Evolutionary conservation across 2,888 invertebrate genomes (phyloP), one percentile per base, ranked within the genome.

Genomic region (Thereva unica): DNA sequence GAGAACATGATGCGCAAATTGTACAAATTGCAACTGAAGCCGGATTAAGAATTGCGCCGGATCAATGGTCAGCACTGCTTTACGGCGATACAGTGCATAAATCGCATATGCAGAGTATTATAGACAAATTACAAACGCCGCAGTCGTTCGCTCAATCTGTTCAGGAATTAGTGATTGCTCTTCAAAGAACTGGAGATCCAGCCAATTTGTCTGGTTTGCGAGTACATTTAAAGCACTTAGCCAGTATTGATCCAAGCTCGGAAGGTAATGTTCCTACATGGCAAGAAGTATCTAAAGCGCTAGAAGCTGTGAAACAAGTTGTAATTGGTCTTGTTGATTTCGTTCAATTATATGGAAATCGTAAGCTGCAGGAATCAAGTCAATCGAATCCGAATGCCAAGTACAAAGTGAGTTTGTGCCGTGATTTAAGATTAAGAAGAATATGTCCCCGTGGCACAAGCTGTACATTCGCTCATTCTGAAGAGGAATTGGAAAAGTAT

Each of bases 1-100:
- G 96, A 1, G 98, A 99, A 76, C 98, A 99, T 78, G 98, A 99
- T 81, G 93, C 97, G 7, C 98, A 99, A 80, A 97, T 99, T 73
- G 97, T 99, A 4, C 95, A 97, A 82, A 98, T 99, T 70, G 98
- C 98, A 0, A 93, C 95, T 0, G 98, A 99, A 81, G 95, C 97
- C 1, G 98, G 98, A 0, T 83, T 99, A 35, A 84, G 97, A 67
- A 98, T 99, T 70, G 95, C 97, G 0, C 97, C 98, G 0, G 98
- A 99, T 78, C 97, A 98, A 78, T 99, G 98, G 98, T 96, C 96
- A 2, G 93, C 97, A 0, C 81, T 99, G 54, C 82, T 99, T 0
- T 99, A 98, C 77, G 98, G 98, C 0, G 98, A 99, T 78, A 90
- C 92, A 0, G 87, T 88, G 4, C 97, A 97, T 78, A 97, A 97